Evolutionary conservation across 1,140 invertebrate species (phyloP).

Genomic region (Drosophila pandora): DNA sequence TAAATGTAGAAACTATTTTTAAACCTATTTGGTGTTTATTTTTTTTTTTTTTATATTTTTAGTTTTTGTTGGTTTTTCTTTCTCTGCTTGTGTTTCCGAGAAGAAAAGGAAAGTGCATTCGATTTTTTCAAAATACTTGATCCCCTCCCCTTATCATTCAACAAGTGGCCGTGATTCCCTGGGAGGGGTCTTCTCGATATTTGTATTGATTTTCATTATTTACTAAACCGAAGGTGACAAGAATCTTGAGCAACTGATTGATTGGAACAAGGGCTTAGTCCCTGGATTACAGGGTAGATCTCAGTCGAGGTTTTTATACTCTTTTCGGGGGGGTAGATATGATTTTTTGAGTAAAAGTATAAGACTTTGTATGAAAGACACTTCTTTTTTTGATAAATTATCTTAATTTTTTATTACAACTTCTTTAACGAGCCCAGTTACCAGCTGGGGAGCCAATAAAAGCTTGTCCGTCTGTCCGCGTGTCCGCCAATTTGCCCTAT

Average conservation of each 20-base stretch:
- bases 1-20: conserved; percentile 31
- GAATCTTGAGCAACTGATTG: conserved; percentile 4
- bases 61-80: not conserved
- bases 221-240: not conserved
- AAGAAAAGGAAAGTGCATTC: conserved; percentile 17
- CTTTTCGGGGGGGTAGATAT: no score
- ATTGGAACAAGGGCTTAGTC: not conserved
- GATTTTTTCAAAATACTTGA: not conserved
- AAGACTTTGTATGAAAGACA: no score
- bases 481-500: no score
- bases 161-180: conserved; percentile 7
- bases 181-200: not conserved
- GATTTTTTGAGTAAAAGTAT: no score
- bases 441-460: no score
- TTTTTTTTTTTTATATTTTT: conserved; percentile 9
- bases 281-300: not conserved
- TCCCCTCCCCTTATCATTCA: not conserved
- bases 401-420: no score
- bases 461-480: no score
- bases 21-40: conserved; percentile 15
- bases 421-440: no score
- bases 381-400: no score
- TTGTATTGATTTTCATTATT: not conserved
- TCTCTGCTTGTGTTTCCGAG: not conserved
- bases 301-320: not conserved